A percentile compares a stretch with the other conserved stretches of the same genome.
Conservation (phyloP, 1,140 invertebrate species). For the Paraescarpia echinospica region DNA sequence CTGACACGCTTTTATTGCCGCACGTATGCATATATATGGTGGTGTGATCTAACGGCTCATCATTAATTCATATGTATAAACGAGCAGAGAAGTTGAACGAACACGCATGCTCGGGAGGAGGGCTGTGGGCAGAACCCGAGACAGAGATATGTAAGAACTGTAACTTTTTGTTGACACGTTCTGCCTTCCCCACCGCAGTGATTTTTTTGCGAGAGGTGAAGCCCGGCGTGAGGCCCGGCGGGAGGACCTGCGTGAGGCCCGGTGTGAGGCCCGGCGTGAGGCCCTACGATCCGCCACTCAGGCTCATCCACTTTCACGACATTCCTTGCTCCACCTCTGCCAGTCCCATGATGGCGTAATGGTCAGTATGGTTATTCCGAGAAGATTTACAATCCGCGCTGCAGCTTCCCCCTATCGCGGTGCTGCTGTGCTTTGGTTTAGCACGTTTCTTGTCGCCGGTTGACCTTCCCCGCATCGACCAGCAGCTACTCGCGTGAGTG, state of each 20-base stretch:
- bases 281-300: not conserved
- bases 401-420: not conserved
- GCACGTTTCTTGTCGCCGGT: not conserved
- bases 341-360: not conserved
- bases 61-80: not conserved
- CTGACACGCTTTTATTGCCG: not conserved
- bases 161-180: not conserved
- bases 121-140: not conserved
- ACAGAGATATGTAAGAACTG: not conserved
- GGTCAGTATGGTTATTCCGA: not conserved
- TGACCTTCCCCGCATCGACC: not conserved
- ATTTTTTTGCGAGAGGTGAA: not conserved
- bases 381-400: not conserved
- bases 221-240: too few relatives aligned
- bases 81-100: not conserved
- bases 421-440: not conserved
- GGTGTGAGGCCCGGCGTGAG: too few relatives aligned
- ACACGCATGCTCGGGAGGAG: not conserved
- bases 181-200: not conserved
- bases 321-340: not conserved
- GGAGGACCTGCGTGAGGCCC: too few relatives aligned
- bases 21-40: not conserved
- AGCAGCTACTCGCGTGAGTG: not conserved
- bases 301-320: not conserved
- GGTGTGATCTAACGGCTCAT: not conserved